Percentiles rank a stretch among this genome's conserved stretches.
Evolutionary conservation across 2,797 vertebrate species (phyloP).

Genomic region (Periophthalmus magnuspinnatus): DNA sequence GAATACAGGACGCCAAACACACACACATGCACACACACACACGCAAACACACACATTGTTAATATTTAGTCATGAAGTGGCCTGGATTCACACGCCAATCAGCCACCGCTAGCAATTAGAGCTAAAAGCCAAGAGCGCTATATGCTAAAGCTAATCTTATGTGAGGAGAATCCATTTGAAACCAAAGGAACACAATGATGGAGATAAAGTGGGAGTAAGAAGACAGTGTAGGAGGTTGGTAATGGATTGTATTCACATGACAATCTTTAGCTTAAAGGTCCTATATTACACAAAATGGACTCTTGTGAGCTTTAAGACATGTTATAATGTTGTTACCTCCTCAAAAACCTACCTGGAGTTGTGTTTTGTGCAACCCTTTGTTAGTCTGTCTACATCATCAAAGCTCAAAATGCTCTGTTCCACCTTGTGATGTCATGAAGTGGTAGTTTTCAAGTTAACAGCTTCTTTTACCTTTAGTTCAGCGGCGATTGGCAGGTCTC

Average conservation of each 20-base stretch:
- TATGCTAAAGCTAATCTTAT: constrained; percentile 64
- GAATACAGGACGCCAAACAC: constrained; percentile 36
- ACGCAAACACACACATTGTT: constrained; percentile 46
- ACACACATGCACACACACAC: constrained; percentile 32
- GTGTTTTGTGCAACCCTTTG: too few relatives aligned
- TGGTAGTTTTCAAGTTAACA: too few relatives aligned
- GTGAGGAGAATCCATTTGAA: constrained; percentile 10
- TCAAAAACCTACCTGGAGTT: too few relatives aligned
- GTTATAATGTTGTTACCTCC: too few relatives aligned
- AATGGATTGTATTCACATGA: constrained; percentile 3
- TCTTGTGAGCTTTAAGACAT: too few relatives aligned
- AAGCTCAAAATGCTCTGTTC: too few relatives aligned
- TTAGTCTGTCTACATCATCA: too few relatives aligned
- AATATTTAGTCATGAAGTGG: constrained; percentile 56
- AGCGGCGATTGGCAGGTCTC: too few relatives aligned
- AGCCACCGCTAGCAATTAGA: constrained; percentile 59
- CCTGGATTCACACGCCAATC: constrained; percentile 66
- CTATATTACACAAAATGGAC: too few relatives aligned
- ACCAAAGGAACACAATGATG: constrained; percentile 32
- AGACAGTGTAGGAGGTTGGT: constrained; percentile 39
- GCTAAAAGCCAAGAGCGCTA: constrained; percentile 32
- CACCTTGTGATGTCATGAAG: too few relatives aligned
- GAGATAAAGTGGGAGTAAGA: constrained; percentile 40
- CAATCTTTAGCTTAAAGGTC: too few relatives aligned
- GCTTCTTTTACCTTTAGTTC: too few relatives aligned